phyloP scores from a whole-genome alignment of 2,797 vertebrate species.

The Telmatherina bonti region DNA sequence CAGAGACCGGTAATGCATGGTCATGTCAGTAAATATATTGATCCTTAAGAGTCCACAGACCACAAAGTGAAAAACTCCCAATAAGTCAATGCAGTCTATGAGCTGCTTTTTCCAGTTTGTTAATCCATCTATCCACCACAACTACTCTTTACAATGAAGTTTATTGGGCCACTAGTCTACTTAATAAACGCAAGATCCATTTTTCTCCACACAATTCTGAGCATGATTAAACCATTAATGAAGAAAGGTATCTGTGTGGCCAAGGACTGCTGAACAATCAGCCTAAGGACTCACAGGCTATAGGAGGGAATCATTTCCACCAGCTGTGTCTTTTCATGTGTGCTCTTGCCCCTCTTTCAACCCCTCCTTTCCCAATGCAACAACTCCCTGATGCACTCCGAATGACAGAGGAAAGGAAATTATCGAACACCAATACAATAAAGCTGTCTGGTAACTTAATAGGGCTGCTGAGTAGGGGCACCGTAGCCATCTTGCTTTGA shows the following conservation, averaged over 20 bases:
- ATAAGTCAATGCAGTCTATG: conserved; percentile 53
- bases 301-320: conserved; percentile 44
- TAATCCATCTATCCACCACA: conserved; percentile 31
- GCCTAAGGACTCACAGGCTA: conserved; percentile 32
- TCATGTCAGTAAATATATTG: conserved; percentile 44
- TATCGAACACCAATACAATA: conserved; percentile 81
- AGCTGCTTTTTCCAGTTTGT: conserved; percentile 39
- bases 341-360: conserved; percentile 38
- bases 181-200: conserved; percentile 21
- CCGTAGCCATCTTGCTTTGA: conserved; percentile 77
- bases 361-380: conserved; percentile 40
- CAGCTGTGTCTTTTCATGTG: conserved; percentile 68
- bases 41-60: conserved; percentile 43
- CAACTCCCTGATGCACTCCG: conserved; percentile 71
- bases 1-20: conserved; percentile 39
- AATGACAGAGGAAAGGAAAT: conserved; percentile 78
- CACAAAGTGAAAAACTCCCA: conserved; percentile 39
- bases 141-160: conserved; percentile 18
- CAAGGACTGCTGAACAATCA: conserved; percentile 27
- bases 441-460: conserved; percentile 81
- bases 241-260: conserved; percentile 18
- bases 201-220: conserved; percentile 11
- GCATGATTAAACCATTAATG: conserved; percentile 26
- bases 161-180: conserved; percentile 20
- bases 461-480: conserved; percentile 73